These are phyloP conservation scores for Australoheros facetus DNA, from an alignment of 2,797 vertebrate genomes.

Conservation along the genomic window DNA sequence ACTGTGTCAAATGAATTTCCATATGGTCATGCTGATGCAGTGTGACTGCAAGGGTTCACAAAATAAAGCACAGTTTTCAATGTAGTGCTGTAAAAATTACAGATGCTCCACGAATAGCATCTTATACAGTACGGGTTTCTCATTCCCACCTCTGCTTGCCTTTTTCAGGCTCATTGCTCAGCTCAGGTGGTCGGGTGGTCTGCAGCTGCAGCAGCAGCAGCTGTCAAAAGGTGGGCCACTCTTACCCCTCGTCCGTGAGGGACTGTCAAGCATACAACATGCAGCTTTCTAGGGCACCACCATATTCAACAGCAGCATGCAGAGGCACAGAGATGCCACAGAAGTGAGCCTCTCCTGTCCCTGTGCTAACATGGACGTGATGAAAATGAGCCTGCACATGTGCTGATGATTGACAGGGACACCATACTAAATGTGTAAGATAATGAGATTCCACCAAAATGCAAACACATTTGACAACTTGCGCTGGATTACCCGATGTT, in stretches of 20 bases:
- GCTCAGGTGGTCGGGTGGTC: conserved; percentile 68
- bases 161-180: conserved; percentile 43
- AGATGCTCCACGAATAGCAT: conserved; percentile 19
- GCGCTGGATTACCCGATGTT: conserved; percentile 10
- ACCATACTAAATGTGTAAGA: conserved; percentile 32
- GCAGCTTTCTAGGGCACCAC: conserved; percentile 69
- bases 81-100: background rate
- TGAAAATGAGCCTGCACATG: conserved; percentile 21
- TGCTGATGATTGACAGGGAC: conserved; percentile 34
- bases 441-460: conserved; percentile 46
- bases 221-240: conserved; percentile 72
- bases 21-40: background rate
- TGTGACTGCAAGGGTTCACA: background rate
- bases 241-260: conserved; percentile 76
- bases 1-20: background rate
- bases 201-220: conserved; percentile 52
- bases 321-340: conserved; percentile 21
- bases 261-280: conserved; percentile 62
- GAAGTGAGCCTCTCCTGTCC: conserved; percentile 1
- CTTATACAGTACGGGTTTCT: conserved; percentile 24
- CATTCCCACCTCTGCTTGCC: conserved; percentile 27
- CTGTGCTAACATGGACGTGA: background rate
- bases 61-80: background rate
- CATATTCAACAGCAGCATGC: conserved; percentile 45
- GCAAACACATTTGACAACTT: conserved; percentile 35